Percentiles rank a stretch among this genome's conserved stretches.
Evolutionary conservation across 2,888 invertebrate genomes (phyloP).

Genomic region (Drosophila paucipuncta): DNA sequence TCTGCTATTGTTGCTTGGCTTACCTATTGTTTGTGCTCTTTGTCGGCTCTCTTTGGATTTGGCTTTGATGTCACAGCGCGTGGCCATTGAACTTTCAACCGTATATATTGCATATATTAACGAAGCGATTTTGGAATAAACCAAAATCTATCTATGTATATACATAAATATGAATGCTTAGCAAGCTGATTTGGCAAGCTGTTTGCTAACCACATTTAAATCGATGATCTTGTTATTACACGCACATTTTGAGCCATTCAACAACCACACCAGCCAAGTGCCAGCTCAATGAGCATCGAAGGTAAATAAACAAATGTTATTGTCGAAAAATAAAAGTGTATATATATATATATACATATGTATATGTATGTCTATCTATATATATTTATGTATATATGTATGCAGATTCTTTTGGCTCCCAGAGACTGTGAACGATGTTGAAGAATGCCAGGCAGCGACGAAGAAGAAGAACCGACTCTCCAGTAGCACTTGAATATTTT

Average conservation of each 20-base stretch:
- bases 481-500: conserved; percentile 79
- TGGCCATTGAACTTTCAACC: conserved; percentile 70
- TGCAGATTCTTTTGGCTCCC: conserved; percentile 49
- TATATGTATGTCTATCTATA: background rate
- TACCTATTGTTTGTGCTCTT: conserved; percentile 36
- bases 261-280: conserved; percentile 50
- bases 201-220: conserved; percentile 40
- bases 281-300: conserved; percentile 63
- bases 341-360: conserved; percentile 1
- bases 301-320: conserved; percentile 69
- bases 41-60: conserved; percentile 56
- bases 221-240: conserved; percentile 65
- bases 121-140: conserved; percentile 18
- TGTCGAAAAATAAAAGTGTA: conserved; percentile 44
- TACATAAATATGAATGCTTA: background rate
- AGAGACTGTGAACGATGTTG: conserved; percentile 27
- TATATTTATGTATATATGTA: conserved; percentile 19
- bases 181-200: conserved; percentile 33
- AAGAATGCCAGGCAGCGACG: conserved; percentile 27
- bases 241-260: conserved; percentile 49
- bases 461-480: conserved; percentile 20
- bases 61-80: conserved; percentile 70
- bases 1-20: conserved; percentile 19
- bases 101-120: conserved; percentile 43
- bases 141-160: background rate